Conservation (phyloP, 2,113 vertebrate species). For the Uria aalge region DNA sequence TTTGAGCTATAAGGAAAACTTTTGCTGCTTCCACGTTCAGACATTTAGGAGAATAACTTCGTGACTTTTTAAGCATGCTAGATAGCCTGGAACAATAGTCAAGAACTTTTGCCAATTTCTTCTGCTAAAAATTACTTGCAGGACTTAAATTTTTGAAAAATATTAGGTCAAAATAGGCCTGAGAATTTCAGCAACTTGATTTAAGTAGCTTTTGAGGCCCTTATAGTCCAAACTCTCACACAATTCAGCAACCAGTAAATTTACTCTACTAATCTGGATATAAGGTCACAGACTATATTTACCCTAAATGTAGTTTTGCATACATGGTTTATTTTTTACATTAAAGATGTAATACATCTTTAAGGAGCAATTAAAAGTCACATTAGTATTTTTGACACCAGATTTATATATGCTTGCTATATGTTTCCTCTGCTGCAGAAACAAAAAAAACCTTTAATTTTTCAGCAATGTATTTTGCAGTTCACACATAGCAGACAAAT, state of each 20-base stretch:
- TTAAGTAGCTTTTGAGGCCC: neutral
- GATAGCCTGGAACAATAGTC: neutral
- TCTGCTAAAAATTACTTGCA: neutral
- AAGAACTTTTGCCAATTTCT: neutral
- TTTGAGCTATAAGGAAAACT: neutral
- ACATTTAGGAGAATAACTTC: neutral
- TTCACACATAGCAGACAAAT: neutral
- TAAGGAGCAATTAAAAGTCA: neutral
- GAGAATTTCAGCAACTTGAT: neutral
- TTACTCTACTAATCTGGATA: neutral
- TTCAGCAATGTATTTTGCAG: neutral
- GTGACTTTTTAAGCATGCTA: neutral
- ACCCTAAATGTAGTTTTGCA: neutral
- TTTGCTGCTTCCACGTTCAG: neutral
- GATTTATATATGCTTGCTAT: neutral
- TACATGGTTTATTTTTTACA: neutral
- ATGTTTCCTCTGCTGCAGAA: neutral
- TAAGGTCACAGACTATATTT: neutral
- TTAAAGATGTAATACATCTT: neutral
- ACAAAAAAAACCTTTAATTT: neutral
- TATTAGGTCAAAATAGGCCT: neutral
- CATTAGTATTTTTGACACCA: neutral
- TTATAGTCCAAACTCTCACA: neutral
- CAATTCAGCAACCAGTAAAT: neutral
- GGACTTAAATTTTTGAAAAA: neutral